These are phyloP conservation scores for Cyphomyrus plagiostoma DNA, from an alignment of 2,113 vertebrate genomes.

Conservation along the genomic window DNA sequence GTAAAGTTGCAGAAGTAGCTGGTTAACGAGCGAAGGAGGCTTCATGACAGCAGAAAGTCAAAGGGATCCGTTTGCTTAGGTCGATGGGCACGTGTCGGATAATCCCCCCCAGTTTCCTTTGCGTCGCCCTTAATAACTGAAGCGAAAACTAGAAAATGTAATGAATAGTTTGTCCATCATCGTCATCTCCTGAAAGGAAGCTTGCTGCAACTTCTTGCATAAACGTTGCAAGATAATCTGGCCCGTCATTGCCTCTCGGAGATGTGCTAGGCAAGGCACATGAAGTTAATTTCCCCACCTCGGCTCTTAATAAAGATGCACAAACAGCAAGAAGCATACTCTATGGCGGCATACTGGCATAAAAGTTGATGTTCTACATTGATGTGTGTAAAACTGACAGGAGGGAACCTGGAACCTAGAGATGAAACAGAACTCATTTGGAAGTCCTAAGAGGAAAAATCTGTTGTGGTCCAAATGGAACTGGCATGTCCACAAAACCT, in stretches of 20 bases:
- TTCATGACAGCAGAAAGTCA: not conserved
- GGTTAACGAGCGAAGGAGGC: not conserved
- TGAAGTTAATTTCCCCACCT: not conserved
- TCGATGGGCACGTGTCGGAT: not conserved
- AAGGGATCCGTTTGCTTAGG: not conserved
- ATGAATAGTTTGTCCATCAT: not conserved
- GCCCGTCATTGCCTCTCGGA: not conserved
- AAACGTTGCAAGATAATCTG: slow-evolving; percentile 1
- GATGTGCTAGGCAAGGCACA: not conserved
- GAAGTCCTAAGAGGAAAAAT: not conserved
- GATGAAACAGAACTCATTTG: not conserved
- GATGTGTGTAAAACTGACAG: not conserved
- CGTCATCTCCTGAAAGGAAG: not conserved
- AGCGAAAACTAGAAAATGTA: not conserved
- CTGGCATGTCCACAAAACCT: not conserved
- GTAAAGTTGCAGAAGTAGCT: not conserved
- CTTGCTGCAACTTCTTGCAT: not conserved
- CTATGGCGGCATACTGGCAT: not conserved
- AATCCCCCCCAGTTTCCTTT: not conserved
- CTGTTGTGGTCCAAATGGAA: not conserved
- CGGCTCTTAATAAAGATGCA: not conserved
- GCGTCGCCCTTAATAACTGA: not conserved
- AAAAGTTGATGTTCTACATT: not conserved
- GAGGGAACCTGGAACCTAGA: not conserved
- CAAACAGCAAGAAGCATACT: not conserved